Percentiles rank a stretch among this genome's conserved stretches.
These are phyloP conservation scores for Cydia splendana DNA, from an alignment of 1,140 invertebrate species.

Conservation along the genomic window DNA sequence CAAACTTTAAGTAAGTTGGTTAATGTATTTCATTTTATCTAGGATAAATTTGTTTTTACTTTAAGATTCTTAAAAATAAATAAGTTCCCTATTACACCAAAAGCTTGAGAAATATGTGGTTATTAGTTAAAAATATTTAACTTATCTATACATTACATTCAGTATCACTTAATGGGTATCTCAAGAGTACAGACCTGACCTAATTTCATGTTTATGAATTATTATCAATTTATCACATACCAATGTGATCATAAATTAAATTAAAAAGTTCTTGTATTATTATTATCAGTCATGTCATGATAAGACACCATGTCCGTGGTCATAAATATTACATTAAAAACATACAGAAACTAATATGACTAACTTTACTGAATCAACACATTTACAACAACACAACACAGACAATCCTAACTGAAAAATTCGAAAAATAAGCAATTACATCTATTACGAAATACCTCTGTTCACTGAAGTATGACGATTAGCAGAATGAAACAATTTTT, in stretches of 20 bases:
- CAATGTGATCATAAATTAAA: conserved; percentile 8
- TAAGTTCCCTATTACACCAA: no score
- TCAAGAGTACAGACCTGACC: background rate
- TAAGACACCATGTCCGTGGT: conserved; percentile 2
- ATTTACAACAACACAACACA: no score
- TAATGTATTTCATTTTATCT: no score
- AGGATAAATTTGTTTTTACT: no score
- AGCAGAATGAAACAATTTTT: conserved; percentile 27
- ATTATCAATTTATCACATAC: conserved; percentile 6
- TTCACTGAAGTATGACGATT: conserved; percentile 30
- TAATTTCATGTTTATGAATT: conserved; percentile 31
- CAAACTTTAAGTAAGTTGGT: no score
- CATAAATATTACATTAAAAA: background rate
- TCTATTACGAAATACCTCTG: conserved; percentile 33
- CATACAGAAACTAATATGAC: background rate
- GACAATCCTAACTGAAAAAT: conserved; percentile 8
- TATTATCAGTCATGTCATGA: background rate
- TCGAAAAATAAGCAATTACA: background rate
- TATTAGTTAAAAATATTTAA: background rate
- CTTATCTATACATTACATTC: background rate
- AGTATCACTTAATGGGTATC: background rate
- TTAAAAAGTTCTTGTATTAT: background rate
- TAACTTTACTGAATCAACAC: background rate
- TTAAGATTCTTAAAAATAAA: no score
- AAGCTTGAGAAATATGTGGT: no score